Evolutionary conservation across 2,888 invertebrate species (phyloP), one percentile per base, ranked within the genome.

Genomic region (Synanthedon myopaeformis): DNA sequence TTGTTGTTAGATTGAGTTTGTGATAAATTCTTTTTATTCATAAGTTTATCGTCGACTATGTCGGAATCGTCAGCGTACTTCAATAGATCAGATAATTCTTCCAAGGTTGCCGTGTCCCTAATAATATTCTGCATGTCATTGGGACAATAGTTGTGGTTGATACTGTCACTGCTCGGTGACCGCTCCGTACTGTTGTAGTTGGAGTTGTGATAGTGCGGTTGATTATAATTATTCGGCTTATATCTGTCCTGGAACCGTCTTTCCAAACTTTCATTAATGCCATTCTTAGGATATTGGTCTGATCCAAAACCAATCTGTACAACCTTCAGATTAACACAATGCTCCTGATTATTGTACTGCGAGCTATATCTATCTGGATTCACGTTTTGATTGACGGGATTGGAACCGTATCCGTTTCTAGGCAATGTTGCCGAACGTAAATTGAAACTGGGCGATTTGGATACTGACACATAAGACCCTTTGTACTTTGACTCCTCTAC

Each of bases 11-110:
- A 72, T 63, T 87, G 84, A 1, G 80, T 74, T 58, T 86, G 83
- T 2, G 76, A 69, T 57, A 85, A 71, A 56, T 82, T 85, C 65
- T 88, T 88, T 60, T 86, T 86, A 59, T 85, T 88, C 70, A 86
- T 79, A 2, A 80, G 69, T 66, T 88, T 88, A 19, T 88, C 87
- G 45, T 88, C 86, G 10, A 82, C 78, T 58, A 89, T 90, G 53
- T 90, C 91, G 41, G 94, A 92, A 70, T 93, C 93, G 62, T 95
- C 95, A 42, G 92, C 92, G 65, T 93, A 93, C 61, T 92, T 91
- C 54, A 93, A 76, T 2, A 92, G 79, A 74, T 93, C 93, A 3
- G 93, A 92, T 1, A 93, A 78, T 69, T 93, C 93, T 61, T 93
- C 93, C 45, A 93, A 74, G 53, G 92, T 93, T 42, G 90, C 89